A percentile compares a stretch with the other conserved stretches of the same genome.
These are phyloP conservation scores for Ephydatia muelleri DNA, from an alignment of 37 sponge, comb jelly and placozoan species.

Conservation along the genomic window DNA sequence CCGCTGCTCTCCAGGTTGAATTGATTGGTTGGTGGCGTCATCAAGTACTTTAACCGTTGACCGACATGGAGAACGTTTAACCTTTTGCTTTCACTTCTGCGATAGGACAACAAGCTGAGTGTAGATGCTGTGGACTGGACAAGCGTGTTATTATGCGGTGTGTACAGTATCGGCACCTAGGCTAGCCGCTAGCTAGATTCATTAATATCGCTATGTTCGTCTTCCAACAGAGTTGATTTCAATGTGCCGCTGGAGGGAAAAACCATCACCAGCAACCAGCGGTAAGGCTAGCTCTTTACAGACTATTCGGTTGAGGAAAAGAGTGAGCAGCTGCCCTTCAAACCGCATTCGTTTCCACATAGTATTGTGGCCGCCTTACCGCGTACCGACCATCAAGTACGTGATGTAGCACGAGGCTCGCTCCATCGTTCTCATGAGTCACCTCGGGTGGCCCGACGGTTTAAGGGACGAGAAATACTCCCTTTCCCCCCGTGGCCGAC, in stretches of 20 bases:
- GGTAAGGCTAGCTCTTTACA: constrained; percentile 34
- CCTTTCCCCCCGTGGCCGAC: constrained; percentile 87
- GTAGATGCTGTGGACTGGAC: constrained; percentile 55
- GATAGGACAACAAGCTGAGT: constrained; percentile 56
- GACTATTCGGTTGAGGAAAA: background rate
- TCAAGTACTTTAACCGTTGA: background rate
- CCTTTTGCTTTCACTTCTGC: background rate
- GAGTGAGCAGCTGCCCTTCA: background rate
- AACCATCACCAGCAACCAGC: constrained; percentile 81
- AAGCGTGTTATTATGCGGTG: constrained; percentile 90
- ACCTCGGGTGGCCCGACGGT: constrained; percentile 97
- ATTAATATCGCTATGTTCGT: background rate
- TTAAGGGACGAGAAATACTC: constrained; percentile 68
- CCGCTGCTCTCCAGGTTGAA: background rate
- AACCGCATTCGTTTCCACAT: background rate
- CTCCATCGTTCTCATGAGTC: constrained; percentile 92
- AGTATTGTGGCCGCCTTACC: constrained; percentile 95
- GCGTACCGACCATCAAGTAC: constrained; percentile 92
- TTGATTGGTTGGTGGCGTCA: background rate
- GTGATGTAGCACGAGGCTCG: constrained; percentile 73
- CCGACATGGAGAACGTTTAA: background rate
- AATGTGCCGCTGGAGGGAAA: constrained; percentile 92
- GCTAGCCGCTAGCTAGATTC: background rate
- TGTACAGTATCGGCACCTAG: too few species aligned
- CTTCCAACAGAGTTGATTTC: constrained; percentile 83